A percentile compares a stretch with the other conserved stretches of the same genome.
These are phyloP conservation scores for Coccyzus lansbergi DNA, from an alignment of 2,797 vertebrate genomes.

Conservation along the genomic window DNA sequence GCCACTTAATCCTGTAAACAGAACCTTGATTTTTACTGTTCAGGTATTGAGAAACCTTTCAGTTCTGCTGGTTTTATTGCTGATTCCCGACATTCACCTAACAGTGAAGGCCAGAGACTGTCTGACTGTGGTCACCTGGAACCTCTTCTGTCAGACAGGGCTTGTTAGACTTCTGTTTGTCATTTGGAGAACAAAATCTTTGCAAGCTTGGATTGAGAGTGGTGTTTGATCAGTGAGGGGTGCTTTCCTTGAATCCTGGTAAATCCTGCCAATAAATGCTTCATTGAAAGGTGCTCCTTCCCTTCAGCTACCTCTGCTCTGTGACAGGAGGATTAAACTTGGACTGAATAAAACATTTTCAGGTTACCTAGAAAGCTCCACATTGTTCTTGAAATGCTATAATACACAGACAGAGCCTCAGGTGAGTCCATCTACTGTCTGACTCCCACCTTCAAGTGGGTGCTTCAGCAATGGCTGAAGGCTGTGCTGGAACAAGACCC, in stretches of 20 bases:
- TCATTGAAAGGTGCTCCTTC: neutral
- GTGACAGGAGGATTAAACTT: neutral
- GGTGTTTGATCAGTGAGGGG: neutral
- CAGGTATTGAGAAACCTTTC: neutral
- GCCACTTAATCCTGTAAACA: neutral
- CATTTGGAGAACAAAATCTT: neutral
- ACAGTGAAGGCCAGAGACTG: neutral
- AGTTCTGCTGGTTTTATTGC: neutral
- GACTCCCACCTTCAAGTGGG: neutral
- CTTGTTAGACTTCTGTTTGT: neutral
- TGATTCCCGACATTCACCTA: neutral
- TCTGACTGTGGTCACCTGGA: neutral
- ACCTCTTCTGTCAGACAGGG: neutral
- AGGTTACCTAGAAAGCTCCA: neutral
- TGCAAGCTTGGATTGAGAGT: neutral
- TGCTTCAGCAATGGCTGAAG: neutral
- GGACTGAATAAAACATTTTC: neutral
- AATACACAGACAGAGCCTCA: neutral
- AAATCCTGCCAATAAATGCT: neutral
- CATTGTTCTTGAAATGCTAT: neutral
- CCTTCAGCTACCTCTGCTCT: neutral
- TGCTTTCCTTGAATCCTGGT: neutral
- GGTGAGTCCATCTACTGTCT: neutral
- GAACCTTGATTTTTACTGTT: neutral
- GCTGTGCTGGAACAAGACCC: neutral